A percentile compares a stretch with the other conserved stretches of the same genome.
Evolutionary conservation across 2,797 vertebrate species (phyloP).

Genomic region (Danio choprae): DNA sequence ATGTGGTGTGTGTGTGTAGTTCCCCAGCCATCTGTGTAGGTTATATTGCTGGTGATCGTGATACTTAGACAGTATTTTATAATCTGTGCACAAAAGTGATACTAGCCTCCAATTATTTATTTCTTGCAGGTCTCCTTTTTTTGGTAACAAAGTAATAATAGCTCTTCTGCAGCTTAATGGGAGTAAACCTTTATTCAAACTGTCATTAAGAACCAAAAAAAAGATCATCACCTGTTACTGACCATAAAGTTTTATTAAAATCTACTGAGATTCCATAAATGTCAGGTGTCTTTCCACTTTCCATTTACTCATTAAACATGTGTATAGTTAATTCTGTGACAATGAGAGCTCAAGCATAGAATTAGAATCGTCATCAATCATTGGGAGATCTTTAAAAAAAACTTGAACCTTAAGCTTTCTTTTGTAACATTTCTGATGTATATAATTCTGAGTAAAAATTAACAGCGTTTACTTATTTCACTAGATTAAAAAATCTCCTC

Average conservation of each 20-base stretch:
- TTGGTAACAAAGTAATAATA: neutral
- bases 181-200: no score
- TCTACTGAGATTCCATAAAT: neutral
- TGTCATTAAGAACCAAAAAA: no score
- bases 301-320: neutral
- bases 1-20: no score
- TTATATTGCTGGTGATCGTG: no score
- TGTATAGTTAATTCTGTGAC: neutral
- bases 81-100: neutral
- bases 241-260: neutral
- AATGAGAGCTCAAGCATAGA: neutral
- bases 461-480: neutral
- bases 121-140: neutral
- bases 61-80: slow-evolving; percentile 7
- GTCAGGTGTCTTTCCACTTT: neutral
- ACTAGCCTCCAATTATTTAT: slow-evolving; percentile 10
- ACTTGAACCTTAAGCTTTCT: neutral
- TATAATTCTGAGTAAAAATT: neutral
- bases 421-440: neutral
- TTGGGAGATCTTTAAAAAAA: neutral
- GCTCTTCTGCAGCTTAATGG: neutral
- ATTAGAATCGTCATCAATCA: neutral
- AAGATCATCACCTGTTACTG: no score
- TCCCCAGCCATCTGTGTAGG: no score
- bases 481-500: neutral